Evolutionary conservation across 2,797 vertebrate genomes (phyloP).

Genomic region (Eidolon dupreanum): DNA sequence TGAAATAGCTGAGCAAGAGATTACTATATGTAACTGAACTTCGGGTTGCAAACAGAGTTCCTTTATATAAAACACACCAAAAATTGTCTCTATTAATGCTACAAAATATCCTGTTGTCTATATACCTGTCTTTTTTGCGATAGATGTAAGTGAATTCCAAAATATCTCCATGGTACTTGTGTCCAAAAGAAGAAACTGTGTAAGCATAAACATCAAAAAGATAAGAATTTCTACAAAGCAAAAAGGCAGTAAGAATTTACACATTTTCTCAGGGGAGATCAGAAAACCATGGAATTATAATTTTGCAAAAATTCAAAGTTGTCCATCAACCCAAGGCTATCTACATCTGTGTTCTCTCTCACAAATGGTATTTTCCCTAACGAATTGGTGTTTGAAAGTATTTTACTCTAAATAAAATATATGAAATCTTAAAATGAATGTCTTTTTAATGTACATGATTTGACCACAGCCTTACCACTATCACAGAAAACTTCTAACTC

Average conservation of each 20-base stretch:
- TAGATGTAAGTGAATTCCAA: background rate
- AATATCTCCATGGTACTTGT: background rate
- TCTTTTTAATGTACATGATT: background rate
- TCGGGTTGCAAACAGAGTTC: background rate
- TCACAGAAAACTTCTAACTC: background rate
- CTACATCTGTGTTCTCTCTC: background rate
- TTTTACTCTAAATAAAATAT: background rate
- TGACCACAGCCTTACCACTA: background rate
- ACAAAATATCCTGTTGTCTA: background rate
- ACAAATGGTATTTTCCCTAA: background rate
- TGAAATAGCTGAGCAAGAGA: background rate
- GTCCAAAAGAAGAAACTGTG: background rate
- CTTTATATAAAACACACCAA: background rate
- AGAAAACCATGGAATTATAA: background rate
- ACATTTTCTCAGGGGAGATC: background rate
- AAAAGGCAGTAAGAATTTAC: background rate
- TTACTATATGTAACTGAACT: rapidly evolving
- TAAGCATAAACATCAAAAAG: background rate
- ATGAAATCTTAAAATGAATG: background rate
- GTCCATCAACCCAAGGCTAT: background rate
- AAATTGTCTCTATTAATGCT: background rate
- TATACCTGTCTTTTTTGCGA: background rate
- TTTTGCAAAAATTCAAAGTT: background rate
- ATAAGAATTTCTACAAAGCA: background rate
- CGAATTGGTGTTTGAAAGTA: background rate